Conservation (phyloP, 1,140 invertebrate species). For the Macrosteles quadrilineatus region DNA sequence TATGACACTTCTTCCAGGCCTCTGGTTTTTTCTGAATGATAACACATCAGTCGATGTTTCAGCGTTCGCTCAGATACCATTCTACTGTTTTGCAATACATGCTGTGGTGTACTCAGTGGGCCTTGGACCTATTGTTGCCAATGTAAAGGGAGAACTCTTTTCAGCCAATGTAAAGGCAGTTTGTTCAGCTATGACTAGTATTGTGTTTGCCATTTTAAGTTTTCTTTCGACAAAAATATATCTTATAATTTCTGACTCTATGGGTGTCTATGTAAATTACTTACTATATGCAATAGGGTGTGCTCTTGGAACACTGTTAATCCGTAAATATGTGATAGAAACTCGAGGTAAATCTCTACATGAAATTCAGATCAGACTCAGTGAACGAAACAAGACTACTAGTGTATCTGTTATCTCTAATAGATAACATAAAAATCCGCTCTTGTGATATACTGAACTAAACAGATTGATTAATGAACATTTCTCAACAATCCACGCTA, state of each 20-base stretch:
- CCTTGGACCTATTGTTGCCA: constrained; percentile 34
- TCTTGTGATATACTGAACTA: too few relatives aligned
- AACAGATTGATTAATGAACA: too few relatives aligned
- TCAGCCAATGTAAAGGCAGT: constrained; percentile 34
- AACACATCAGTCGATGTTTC: constrained; percentile 50
- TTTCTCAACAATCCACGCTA: too few relatives aligned
- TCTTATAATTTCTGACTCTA: constrained; percentile 55
- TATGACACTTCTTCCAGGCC: constrained; percentile 31
- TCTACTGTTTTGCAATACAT: constrained; percentile 32
- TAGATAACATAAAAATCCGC: too few relatives aligned
- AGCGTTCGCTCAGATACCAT: constrained; percentile 29
- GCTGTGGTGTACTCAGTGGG: constrained; percentile 37
- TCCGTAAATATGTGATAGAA: constrained; percentile 69
- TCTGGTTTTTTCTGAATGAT: constrained; percentile 34
- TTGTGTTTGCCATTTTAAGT: constrained; percentile 33
- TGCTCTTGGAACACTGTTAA: constrained; percentile 59
- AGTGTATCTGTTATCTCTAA: neutral
- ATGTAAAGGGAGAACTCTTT: constrained; percentile 39
- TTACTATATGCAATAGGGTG: constrained; percentile 77
- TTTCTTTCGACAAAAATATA: constrained; percentile 78
- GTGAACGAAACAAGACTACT: constrained; percentile 23
- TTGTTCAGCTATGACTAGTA: constrained; percentile 33
- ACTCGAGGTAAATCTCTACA: constrained; percentile 78
- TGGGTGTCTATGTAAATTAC: constrained; percentile 68
- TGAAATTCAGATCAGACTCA: constrained; percentile 63